These are phyloP conservation scores for Agrenia bidenticulata DNA, from an alignment of 2,888 invertebrate genomes.

Conservation along the genomic window DNA sequence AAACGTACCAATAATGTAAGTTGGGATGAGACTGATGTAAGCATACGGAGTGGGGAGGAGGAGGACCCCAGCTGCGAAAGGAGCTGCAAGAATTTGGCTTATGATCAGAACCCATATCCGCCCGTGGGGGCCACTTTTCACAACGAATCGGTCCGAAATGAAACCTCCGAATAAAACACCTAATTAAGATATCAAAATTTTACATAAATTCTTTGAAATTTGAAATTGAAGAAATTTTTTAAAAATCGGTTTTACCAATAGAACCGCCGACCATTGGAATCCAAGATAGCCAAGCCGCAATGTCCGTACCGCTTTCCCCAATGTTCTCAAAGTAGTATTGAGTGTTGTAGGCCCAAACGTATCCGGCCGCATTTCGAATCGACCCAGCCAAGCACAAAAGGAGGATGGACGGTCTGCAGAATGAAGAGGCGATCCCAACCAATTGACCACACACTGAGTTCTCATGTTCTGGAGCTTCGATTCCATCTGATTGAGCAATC, in stretches of 20 bases:
- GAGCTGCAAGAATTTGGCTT: constrained; percentile 56
- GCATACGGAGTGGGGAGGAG: constrained; percentile 55
- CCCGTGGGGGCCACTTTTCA: constrained; percentile 55
- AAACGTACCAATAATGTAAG: constrained; percentile 56
- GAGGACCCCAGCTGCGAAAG: constrained; percentile 57
- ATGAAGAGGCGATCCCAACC: constrained; percentile 43
- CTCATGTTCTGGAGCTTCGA: constrained; percentile 1
- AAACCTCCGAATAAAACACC: constrained; percentile 50
- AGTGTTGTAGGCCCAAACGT: constrained; percentile 58
- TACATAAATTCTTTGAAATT: too few species aligned
- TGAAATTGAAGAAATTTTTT: background rate
- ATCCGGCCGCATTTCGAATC: constrained; percentile 57
- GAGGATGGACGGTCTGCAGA: constrained; percentile 55
- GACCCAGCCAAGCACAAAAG: constrained; percentile 56
- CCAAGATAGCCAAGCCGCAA: constrained; percentile 57
- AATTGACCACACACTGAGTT: constrained; percentile 23
- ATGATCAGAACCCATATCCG: constrained; percentile 55
- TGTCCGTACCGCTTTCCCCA: constrained; percentile 55
- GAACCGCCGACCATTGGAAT: constrained; percentile 57
- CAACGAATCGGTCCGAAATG: constrained; percentile 50
- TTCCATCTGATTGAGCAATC: background rate
- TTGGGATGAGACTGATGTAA: constrained; percentile 56
- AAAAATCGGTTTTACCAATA: constrained; percentile 55
- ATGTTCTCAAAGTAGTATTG: constrained; percentile 56
- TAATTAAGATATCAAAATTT: too few species aligned